A percentile compares a stretch with the other conserved stretches of the same genome.
These are phyloP conservation scores for Acleris cristana DNA, from an alignment of 2,888 invertebrate genomes.

Conservation along the genomic window DNA sequence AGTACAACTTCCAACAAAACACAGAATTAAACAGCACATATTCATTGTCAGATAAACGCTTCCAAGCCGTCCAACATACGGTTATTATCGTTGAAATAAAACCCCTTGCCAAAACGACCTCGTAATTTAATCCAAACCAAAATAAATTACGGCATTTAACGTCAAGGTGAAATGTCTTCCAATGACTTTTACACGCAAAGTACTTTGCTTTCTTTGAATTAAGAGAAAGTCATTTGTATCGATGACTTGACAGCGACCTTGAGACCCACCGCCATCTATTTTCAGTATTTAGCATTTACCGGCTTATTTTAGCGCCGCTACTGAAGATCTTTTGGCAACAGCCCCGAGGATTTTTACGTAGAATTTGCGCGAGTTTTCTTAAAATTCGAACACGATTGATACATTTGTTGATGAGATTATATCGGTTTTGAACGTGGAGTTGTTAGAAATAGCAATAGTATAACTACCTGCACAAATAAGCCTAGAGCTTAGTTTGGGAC, in stretches of 20 bases:
- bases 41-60: background rate
- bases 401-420: constrained; percentile 10
- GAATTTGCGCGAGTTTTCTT: constrained; percentile 30
- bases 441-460: background rate
- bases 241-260: constrained; percentile 25
- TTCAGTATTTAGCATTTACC: constrained; percentile 43
- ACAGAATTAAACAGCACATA: background rate
- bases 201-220: constrained; percentile 24
- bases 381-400: constrained; percentile 27
- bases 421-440: constrained; percentile 1
- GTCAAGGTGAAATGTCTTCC: constrained; percentile 28
- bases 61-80: background rate
- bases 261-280: constrained; percentile 8
- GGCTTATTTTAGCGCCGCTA: constrained; percentile 47
- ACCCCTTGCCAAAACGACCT: constrained; percentile 29
- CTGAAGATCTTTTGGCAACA: constrained; percentile 30
- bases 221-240: constrained; percentile 35
- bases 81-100: constrained; percentile 10
- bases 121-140: constrained; percentile 29
- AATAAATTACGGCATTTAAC: constrained; percentile 29
- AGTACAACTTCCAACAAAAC: background rate
- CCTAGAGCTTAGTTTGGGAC: too few species aligned
- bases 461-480: background rate
- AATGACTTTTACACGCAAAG: constrained; percentile 19
- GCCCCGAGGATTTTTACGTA: constrained; percentile 25